These are phyloP conservation scores for Drosophila cracens DNA, from an alignment of 2,888 invertebrate genomes.

Conservation along the genomic window DNA sequence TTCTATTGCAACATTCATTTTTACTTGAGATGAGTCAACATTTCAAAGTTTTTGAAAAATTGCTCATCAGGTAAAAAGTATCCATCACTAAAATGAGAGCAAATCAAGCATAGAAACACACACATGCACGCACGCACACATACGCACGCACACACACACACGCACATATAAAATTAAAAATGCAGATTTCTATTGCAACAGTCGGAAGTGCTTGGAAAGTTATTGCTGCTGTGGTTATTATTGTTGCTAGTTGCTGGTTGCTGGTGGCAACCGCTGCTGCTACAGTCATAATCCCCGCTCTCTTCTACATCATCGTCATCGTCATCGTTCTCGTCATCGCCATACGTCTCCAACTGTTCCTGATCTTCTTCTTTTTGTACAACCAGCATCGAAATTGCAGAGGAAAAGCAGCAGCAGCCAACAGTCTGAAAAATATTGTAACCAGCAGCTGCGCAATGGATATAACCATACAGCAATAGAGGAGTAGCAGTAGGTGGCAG, in stretches of 20 bases:
- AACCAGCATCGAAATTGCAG: constrained; percentile 71
- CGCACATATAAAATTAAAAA: constrained; percentile 61
- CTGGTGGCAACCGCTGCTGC: constrained; percentile 30
- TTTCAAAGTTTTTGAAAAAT: not conserved
- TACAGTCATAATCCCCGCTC: constrained; percentile 14
- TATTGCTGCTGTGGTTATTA: constrained; percentile 56
- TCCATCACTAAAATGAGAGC: constrained; percentile 25
- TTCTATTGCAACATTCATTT: not conserved
- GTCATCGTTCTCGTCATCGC: constrained; percentile 40
- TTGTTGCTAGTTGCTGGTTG: constrained; percentile 40
- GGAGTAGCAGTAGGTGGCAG: not conserved
- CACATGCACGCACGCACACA: constrained; percentile 15
- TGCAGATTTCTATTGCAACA: constrained; percentile 77
- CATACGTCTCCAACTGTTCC: constrained; percentile 53
- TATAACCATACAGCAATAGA: not conserved
- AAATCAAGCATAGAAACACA: constrained; percentile 35
- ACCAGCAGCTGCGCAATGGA: constrained; percentile 70
- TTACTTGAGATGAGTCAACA: not conserved
- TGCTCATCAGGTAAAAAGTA: not conserved
- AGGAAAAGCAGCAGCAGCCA: constrained; percentile 63
- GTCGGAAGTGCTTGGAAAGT: constrained; percentile 74
- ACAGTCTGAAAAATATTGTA: constrained; percentile 76
- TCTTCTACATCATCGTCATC: constrained; percentile 21
- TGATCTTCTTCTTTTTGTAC: constrained; percentile 50
- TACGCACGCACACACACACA: constrained; percentile 11